These are phyloP conservation scores for Pristionchus maxplancki DNA, from an alignment of 2,888 invertebrate species.

Conservation along the genomic window DNA sequence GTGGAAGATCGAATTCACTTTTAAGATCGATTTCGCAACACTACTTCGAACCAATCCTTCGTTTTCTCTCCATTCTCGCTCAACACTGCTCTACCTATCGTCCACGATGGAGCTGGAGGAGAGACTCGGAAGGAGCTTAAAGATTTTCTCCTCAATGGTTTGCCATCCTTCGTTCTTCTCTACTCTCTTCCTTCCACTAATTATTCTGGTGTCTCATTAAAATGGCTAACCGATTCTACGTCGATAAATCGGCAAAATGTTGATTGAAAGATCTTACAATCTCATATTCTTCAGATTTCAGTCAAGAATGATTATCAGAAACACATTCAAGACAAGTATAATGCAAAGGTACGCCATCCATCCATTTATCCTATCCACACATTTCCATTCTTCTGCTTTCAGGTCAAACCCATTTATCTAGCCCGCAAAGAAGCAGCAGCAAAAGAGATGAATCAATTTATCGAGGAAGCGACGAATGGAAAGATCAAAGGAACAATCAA, in stretches of 20 bases:
- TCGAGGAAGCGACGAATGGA: background rate
- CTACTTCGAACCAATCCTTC: constrained; percentile 18
- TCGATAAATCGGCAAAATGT: background rate
- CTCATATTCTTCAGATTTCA: background rate
- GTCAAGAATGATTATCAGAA: background rate
- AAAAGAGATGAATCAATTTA: background rate
- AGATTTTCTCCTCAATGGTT: background rate
- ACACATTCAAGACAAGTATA: background rate
- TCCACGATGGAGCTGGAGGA: constrained; percentile 26
- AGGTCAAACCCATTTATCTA: background rate
- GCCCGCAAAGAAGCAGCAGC: background rate
- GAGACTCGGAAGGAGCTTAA: constrained; percentile 19
- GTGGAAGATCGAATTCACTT: too few relatives aligned
- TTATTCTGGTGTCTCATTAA: background rate
- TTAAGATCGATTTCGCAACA: too few relatives aligned
- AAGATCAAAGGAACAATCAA: background rate
- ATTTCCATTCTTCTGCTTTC: background rate
- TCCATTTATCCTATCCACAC: too few relatives aligned
- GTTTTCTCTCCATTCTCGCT: constrained; percentile 35
- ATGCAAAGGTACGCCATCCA: background rate
- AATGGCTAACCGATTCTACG: background rate
- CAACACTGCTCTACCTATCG: background rate
- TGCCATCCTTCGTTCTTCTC: background rate
- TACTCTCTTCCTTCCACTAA: background rate
- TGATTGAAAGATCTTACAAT: background rate